phyloP scores from a whole-genome alignment of 2,797 vertebrate species.

The Protonibea diacanthus region DNA sequence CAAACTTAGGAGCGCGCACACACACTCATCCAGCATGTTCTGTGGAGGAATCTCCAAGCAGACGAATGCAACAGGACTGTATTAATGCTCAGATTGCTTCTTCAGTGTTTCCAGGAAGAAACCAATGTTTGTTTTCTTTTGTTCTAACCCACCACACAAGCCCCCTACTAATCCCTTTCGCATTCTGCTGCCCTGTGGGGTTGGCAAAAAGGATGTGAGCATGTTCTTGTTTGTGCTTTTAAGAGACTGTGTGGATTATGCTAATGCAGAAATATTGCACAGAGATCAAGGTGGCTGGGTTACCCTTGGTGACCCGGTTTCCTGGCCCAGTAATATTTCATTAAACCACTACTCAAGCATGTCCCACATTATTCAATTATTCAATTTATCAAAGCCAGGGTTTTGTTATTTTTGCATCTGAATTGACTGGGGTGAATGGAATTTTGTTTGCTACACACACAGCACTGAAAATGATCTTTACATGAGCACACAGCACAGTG shows the following conservation, averaged over 20 bases:
- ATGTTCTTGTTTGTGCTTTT: constrained; percentile 46
- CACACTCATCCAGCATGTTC: constrained; percentile 53
- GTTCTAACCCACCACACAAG: constrained; percentile 36
- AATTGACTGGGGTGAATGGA: neutral
- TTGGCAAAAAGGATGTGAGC: constrained; percentile 47
- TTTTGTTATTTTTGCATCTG: neutral
- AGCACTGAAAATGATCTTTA: neutral
- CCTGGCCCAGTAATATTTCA: constrained; percentile 27
- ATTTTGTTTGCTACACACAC: neutral
- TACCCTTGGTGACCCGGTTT: constrained; percentile 35
- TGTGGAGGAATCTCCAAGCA: constrained; percentile 49
- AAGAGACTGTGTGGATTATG: constrained; percentile 56
- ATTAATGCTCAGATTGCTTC: constrained; percentile 62
- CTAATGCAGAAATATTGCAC: constrained; percentile 52
- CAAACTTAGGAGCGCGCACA: constrained; percentile 28
- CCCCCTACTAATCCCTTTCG: constrained; percentile 37
- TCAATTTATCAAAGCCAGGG: too few relatives aligned
- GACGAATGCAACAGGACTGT: constrained; percentile 41
- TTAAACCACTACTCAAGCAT: constrained; percentile 16
- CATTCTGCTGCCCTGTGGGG: constrained; percentile 41
- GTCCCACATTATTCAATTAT: neutral
- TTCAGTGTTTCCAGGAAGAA: constrained; percentile 62
- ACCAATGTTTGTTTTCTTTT: constrained; percentile 67
- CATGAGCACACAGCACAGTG: neutral
- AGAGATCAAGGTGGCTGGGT: constrained; percentile 45